Evolutionary conservation across 2,888 invertebrate genomes (phyloP), one percentile per base, ranked within the genome.

Genomic region (Tetheella fluctuosa): DNA sequence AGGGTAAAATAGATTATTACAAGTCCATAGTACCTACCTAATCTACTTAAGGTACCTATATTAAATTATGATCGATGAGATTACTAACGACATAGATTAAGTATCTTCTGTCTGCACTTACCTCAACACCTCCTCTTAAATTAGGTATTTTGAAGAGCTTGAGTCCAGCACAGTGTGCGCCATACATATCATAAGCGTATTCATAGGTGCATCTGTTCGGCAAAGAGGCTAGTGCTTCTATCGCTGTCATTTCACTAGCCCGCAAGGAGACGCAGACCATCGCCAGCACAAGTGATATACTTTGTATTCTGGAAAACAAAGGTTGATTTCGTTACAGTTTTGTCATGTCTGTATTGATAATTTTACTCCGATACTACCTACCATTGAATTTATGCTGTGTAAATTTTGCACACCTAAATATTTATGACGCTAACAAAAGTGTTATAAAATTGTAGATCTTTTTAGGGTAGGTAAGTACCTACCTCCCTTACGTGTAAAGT

Each of bases 61-160:
- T 15, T 34, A 12, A 17, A 42, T n/a, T 1, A 48, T 48, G 17
- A 48, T 20, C 17, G n/a, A 25, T 25, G 53, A 25, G 20, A 23
- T 4, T n/a, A n/a, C n/a, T 39, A n/a, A 39, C n/a, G 1, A 48
- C 3, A 42, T 7, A 42, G 17, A 15, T 3, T 6, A 48, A 20
- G 13, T 34, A 34, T 34, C 3, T 13, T 13, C 2, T 20, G 71
- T 70, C n/a, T n/a, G n/a, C n/a, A n/a, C n/a, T 62, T 65, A 95
- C 95, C 94, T 95, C 93, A 68, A 95, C 93, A 54, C 93, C 89
- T 15, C 86, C 77, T 69, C 88, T 93, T 39, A 95, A 81, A 64
- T 71, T 85, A 0, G 95, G 95, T 65, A 95, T 86, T 57, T 89
- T 87, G 23, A 73, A 70, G 3, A 94, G 84, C 25, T 89, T 87